Evolutionary conservation across 23 tunicate genomes (phyloP), one percentile per base, ranked within the genome.

Genomic region (Halocynthia roretzi): DNA sequence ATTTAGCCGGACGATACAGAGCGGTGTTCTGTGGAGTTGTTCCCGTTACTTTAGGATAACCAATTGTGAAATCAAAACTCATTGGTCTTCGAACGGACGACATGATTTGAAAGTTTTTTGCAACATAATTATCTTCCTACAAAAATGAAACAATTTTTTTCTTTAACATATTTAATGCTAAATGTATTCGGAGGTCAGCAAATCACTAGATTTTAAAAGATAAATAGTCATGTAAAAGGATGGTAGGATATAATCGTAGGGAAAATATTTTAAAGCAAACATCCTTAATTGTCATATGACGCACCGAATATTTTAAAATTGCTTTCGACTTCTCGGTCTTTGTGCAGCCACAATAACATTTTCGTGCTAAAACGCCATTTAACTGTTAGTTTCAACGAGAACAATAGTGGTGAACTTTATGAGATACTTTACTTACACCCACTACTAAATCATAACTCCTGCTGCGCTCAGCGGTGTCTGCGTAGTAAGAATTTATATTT

Each of bases 71-170:
- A 12, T 80, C 83, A 7, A 54, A 68, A 17, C 70, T 53, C 52
- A 53, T 57, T 54, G 83, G 83, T 15, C 68, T 51, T 44, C 92
- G 77, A 8, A 76, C 51, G 18, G 77, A 48, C 14, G 85, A 44
- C 15, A 75, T 61, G 62, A 74, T 56, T 23, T 86, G 81, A 19
- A 86, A 76, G 65, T 86, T 86, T 71, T 86, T 86, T 82, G 81
- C 74, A 15, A 86, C 92, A 53, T 86, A 81, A 22, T 81, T 76
- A 53, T 86, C 92, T 69, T 86, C 92, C 92, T 86, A 56, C 18
- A 57, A 17, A 79, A 31, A 31, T 55, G 2, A 55, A 76, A 75
- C 54, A 54, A 55, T 71, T 71, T 12, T 71, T 40, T 20, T 14
- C 31, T 67, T 19, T 67, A 22, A 19, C 20, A 19, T 67, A 5